These are phyloP conservation scores for Aphelenchoides avenae DNA, from an alignment of 1,140 invertebrate species.

Conservation along the genomic window DNA sequence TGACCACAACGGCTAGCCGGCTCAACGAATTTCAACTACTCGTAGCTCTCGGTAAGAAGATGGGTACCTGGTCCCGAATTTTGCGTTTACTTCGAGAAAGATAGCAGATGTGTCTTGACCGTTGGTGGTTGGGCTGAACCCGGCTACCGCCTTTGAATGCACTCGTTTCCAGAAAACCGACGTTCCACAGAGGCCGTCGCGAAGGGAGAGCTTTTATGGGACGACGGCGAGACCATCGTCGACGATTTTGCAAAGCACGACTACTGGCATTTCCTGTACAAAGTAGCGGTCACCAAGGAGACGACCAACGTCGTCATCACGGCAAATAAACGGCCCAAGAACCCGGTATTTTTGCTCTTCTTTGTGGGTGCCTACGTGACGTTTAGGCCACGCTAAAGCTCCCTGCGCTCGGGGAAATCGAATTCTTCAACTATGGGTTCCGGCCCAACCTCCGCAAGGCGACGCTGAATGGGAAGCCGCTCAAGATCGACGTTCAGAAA, in stretches of 20 bases:
- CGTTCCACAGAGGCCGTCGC: constrained; percentile 1
- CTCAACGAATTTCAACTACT: constrained; percentile 31
- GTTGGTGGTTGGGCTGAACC: no score
- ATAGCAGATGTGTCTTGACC: no score
- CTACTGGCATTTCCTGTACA: constrained; percentile 27
- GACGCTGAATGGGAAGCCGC: constrained; percentile 17
- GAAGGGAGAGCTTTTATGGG: constrained; percentile 33
- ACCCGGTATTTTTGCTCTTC: no score
- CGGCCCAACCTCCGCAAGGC: constrained; percentile 5
- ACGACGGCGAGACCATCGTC: constrained; percentile 31
- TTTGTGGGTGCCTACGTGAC: no score
- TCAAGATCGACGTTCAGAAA: neutral
- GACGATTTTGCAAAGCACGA: constrained; percentile 10
- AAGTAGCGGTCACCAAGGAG: neutral
- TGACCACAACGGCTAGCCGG: constrained; percentile 21
- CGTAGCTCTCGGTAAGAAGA: constrained; percentile 24
- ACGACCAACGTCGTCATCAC: neutral
- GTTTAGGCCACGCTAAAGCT: no score
- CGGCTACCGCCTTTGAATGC: no score
- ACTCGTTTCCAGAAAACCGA: no score
- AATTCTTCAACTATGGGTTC: constrained; percentile 24
- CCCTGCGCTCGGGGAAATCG: constrained; percentile 25
- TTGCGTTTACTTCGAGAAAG: no score
- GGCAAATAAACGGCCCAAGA: no score
- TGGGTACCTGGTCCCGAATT: no score